phyloP scores from a whole-genome alignment of 2,113 vertebrate genomes.

The Rhinichthys klamathensis region DNA sequence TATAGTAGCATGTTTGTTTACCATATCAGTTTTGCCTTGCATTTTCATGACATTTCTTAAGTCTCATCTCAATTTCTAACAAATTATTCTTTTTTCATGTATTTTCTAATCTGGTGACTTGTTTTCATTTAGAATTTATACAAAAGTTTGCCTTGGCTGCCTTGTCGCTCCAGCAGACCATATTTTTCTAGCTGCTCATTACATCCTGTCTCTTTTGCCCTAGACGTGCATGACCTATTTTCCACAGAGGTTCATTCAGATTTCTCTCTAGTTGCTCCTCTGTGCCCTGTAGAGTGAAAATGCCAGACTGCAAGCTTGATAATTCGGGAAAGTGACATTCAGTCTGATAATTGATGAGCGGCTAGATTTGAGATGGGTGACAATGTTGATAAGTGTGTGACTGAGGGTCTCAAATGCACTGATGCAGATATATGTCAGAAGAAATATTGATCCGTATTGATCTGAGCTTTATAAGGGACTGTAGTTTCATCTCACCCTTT shows the following conservation, averaged over 20 bases:
- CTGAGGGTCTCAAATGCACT: conserved; percentile 58
- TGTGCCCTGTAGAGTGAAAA: conserved; percentile 19
- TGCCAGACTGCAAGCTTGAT: conserved; percentile 38
- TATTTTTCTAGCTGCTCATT: conserved; percentile 16
- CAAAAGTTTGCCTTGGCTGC: background rate
- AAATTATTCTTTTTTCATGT: background rate
- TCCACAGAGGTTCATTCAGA: background rate
- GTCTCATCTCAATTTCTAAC: conserved; percentile 11
- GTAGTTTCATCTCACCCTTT: background rate
- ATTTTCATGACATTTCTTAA: background rate
- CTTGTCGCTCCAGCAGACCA: background rate
- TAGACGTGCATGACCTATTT: conserved; percentile 57
- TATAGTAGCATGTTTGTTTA: background rate
- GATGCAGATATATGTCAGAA: conserved; percentile 59
- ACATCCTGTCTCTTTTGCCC: conserved; percentile 49
- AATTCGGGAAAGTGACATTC: conserved; percentile 55
- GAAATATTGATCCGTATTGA: conserved; percentile 61
- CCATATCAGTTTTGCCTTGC: background rate
- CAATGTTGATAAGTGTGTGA: conserved; percentile 67
- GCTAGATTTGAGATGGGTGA: conserved; percentile 60
- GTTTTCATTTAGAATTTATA: conserved; percentile 1
- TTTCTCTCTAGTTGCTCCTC: conserved; percentile 13
- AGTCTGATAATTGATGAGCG: conserved; percentile 67
- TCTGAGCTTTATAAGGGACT: conserved; percentile 6
- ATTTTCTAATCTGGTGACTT: background rate